Evolutionary conservation across 2,888 invertebrate genomes (phyloP).

Genomic region (Apamea sordens): DNA sequence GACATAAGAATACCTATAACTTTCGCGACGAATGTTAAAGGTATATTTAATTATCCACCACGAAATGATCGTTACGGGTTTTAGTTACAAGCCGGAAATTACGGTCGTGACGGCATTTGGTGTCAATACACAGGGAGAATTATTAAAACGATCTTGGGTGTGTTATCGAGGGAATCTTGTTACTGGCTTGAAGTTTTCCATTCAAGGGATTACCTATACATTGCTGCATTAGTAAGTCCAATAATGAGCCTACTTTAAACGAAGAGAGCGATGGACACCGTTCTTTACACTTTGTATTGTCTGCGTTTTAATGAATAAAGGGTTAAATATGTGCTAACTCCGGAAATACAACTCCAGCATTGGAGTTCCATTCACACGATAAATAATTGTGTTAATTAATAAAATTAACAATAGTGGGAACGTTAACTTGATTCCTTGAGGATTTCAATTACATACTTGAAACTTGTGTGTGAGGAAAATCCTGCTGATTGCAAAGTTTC

Average conservation of each 20-base stretch:
- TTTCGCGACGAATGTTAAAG: neutral
- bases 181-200: neutral
- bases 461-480: conserved; percentile 5
- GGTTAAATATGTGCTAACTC: conserved; percentile 20
- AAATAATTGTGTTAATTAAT: conserved; percentile 16
- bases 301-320: neutral
- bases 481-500: conserved; percentile 14
- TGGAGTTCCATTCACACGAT: conserved; percentile 39
- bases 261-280: neutral
- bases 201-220: neutral
- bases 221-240: neutral
- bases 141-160: neutral
- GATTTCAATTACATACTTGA: conserved; percentile 33
- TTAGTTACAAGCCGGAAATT: neutral
- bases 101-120: neutral
- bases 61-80: conserved; percentile 1
- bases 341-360: conserved; percentile 18
- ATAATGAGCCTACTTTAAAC: neutral
- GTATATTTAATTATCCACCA: neutral
- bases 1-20: neutral
- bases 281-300: neutral
- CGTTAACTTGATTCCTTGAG: conserved; percentile 44
- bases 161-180: neutral
- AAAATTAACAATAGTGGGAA: conserved; percentile 51
- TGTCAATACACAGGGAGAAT: neutral